phyloP scores from a whole-genome alignment of 2,888 invertebrate species.

The Ectropis crepuscularia region DNA sequence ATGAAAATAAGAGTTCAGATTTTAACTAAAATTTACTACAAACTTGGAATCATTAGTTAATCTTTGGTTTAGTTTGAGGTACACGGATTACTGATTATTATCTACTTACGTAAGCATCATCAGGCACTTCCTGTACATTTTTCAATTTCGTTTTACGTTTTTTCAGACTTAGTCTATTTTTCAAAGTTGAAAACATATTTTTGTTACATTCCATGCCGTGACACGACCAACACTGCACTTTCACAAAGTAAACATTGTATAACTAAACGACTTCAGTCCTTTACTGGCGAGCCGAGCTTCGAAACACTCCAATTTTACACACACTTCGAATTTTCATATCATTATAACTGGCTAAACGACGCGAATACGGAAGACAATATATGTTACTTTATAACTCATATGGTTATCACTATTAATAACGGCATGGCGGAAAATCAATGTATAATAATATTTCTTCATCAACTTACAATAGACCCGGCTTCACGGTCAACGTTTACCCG shows the following conservation, averaged over 20 bases:
- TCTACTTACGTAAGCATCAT: slow-evolving; percentile 43
- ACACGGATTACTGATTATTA: not conserved
- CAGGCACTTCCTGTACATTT: slow-evolving; percentile 39
- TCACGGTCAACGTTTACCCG: slow-evolving; percentile 56
- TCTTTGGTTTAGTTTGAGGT: no score
- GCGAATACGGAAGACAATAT: slow-evolving; percentile 1
- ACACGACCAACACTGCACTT: slow-evolving; percentile 12
- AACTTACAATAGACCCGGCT: slow-evolving; percentile 48
- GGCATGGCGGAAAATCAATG: slow-evolving; percentile 19
- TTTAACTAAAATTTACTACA: no score
- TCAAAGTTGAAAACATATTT: slow-evolving; percentile 57
- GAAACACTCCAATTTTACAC: not conserved
- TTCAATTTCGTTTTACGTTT: slow-evolving; percentile 50
- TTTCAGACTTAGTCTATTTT: slow-evolving; percentile 62
- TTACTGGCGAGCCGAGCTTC: not conserved
- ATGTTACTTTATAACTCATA: slow-evolving; percentile 9
- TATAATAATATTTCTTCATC: slow-evolving; percentile 7
- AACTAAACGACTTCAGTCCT: slow-evolving; percentile 1
- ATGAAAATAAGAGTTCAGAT: no score
- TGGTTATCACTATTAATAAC: not conserved
- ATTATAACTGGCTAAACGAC: slow-evolving; percentile 1
- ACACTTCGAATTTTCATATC: no score
- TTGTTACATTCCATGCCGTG: slow-evolving; percentile 35
- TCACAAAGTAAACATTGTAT: slow-evolving; percentile 9
- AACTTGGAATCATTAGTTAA: no score